These are phyloP conservation scores for Toxotes jaculatrix DNA, from an alignment of 2,113 vertebrate genomes.

Conservation along the genomic window DNA sequence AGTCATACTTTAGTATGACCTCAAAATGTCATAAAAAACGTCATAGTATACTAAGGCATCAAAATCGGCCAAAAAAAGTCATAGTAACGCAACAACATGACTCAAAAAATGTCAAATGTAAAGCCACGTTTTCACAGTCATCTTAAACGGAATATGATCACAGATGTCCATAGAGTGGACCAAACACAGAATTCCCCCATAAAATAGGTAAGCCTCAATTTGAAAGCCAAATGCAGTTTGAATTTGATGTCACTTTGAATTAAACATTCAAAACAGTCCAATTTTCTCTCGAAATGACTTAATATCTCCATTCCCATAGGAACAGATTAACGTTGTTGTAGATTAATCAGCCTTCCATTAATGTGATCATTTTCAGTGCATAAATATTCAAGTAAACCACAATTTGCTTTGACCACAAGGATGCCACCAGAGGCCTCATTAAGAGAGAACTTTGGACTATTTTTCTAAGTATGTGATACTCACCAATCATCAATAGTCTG, in stretches of 20 bases:
- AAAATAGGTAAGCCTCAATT: neutral
- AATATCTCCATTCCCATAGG: slow-evolving; percentile 1
- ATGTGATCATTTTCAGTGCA: slow-evolving; percentile 19
- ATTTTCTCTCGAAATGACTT: neutral
- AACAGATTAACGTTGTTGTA: slow-evolving; percentile 25
- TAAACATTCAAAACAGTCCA: neutral
- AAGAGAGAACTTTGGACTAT: slow-evolving; percentile 14
- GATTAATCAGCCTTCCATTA: slow-evolving; percentile 32
- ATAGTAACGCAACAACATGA: too few species aligned
- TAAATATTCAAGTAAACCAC: slow-evolving; percentile 33
- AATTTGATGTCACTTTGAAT: neutral
- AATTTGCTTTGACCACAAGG: slow-evolving; percentile 32
- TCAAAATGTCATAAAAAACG: too few species aligned
- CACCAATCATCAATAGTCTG: neutral
- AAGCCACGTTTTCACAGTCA: neutral
- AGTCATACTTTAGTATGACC: too few species aligned
- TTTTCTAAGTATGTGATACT: slow-evolving; percentile 28
- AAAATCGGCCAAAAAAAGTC: too few species aligned
- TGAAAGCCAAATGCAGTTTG: neutral
- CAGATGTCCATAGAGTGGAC: neutral
- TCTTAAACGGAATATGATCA: slow-evolving; percentile 8
- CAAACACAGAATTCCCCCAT: neutral
- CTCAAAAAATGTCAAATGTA: too few species aligned
- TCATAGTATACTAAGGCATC: too few species aligned
- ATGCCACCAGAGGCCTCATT: slow-evolving; percentile 60